These are phyloP conservation scores for Numida meleagris DNA, from an alignment of 2,113 vertebrate species.

Conservation along the genomic window DNA sequence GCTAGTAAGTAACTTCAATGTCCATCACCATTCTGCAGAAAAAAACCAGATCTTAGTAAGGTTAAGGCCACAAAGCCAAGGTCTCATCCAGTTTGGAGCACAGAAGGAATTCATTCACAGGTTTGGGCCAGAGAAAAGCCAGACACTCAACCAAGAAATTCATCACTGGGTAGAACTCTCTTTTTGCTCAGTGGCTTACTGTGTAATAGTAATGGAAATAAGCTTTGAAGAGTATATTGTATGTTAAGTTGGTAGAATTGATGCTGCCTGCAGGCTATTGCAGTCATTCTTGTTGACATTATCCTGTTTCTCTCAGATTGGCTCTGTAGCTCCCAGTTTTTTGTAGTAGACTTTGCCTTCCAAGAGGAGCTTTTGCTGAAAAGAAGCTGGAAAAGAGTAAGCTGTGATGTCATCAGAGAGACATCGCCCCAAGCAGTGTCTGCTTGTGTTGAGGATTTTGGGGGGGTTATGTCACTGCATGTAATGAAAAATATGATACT, in stretches of 20 bases:
- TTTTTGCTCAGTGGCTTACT: slow-evolving; percentile 30
- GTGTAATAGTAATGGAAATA: slow-evolving; percentile 47
- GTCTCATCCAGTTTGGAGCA: not conserved
- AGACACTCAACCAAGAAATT: not conserved
- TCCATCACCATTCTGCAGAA: not conserved
- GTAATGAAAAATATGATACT: not conserved
- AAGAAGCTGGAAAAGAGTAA: slow-evolving; percentile 4
- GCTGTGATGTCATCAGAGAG: not conserved
- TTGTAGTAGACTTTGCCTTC: not conserved
- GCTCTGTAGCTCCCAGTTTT: slow-evolving; percentile 11
- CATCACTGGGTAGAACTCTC: not conserved
- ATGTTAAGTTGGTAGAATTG: slow-evolving; percentile 33
- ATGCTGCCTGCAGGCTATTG: slow-evolving; percentile 54
- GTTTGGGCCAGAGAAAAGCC: not conserved
- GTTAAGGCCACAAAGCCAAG: not conserved
- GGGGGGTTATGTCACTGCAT: not conserved
- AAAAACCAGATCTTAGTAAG: not conserved
- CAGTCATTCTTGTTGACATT: slow-evolving; percentile 58
- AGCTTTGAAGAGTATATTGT: slow-evolving; percentile 13
- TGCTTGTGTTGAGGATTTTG: not conserved
- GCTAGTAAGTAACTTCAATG: not conserved
- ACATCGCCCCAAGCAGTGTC: slow-evolving; percentile 30
- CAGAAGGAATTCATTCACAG: not conserved
- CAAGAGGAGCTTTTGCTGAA: not conserved
- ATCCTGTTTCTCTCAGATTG: slow-evolving; percentile 43